A percentile compares a stretch with the other conserved stretches of the same genome.
Conservation (phyloP, 2,797 vertebrate genomes). For the Tauraco hartlaubi region DNA sequence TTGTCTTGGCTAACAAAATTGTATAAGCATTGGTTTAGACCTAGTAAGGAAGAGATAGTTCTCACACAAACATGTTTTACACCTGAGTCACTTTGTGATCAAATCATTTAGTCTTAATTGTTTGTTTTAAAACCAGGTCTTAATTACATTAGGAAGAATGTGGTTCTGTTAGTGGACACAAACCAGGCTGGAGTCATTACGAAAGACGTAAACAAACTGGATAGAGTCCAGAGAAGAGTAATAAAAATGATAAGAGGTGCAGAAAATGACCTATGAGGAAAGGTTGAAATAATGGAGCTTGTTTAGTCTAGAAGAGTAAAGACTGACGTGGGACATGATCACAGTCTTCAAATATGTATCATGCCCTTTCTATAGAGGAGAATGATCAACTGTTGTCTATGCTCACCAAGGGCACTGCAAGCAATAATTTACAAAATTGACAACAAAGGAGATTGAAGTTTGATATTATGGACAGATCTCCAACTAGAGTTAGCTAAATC, state of each 20-base stretch:
- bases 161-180: not conserved
- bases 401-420: not conserved
- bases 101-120: not conserved
- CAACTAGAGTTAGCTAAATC: not conserved
- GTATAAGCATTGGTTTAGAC: not conserved
- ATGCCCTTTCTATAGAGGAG: not conserved
- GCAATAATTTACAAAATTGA: not conserved
- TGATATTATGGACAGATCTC: not conserved
- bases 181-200: not conserved
- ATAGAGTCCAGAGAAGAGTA: conserved; percentile 9
- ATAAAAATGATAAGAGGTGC: conserved; percentile 25
- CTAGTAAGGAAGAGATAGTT: not conserved
- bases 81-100: conserved; percentile 21
- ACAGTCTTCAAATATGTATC: not conserved
- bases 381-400: not conserved
- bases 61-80: not conserved
- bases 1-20: not conserved
- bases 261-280: conserved; percentile 16
- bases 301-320: conserved; percentile 59
- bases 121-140: not conserved
- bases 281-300: conserved; percentile 28
- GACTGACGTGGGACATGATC: not conserved
- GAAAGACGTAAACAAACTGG: conserved; percentile 25
- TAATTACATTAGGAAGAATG: not conserved
- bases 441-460: not conserved